A percentile compares a stretch with the other conserved stretches of the same genome.
phyloP scores from a whole-genome alignment of 2,113 vertebrate species.

The Bujurquina vittata region DNA sequence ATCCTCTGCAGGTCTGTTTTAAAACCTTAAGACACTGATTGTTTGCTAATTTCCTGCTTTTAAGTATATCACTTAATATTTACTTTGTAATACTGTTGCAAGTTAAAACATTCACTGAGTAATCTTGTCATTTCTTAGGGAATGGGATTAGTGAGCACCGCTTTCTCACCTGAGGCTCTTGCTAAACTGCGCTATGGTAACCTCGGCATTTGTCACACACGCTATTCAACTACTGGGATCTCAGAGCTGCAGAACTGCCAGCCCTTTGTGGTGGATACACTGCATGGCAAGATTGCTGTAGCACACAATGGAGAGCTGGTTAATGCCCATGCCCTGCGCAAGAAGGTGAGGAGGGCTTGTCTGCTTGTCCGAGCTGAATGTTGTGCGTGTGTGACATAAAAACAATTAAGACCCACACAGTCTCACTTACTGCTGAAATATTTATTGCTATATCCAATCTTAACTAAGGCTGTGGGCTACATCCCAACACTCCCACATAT shows the following conservation, averaged over 20 bases:
- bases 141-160: slow-evolving; percentile 93
- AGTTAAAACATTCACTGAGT: not conserved
- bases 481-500: not conserved
- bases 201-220: slow-evolving; percentile 95
- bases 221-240: slow-evolving; percentile 94
- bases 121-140: slow-evolving; percentile 78
- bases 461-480: not conserved
- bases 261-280: slow-evolving; percentile 97
- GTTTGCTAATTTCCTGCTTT: not conserved
- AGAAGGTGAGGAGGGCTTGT: slow-evolving; percentile 79
- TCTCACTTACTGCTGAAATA: not conserved
- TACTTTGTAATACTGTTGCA: not conserved
- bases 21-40: not conserved
- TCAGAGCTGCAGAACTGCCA: slow-evolving; percentile 98
- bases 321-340: slow-evolving; percentile 87
- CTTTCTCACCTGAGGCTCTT: slow-evolving; percentile 91
- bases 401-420: not conserved
- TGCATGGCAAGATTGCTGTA: slow-evolving; percentile 96
- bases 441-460: not conserved
- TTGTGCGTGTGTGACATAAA: not conserved
- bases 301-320: slow-evolving; percentile 97
- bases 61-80: not conserved
- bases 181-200: slow-evolving; percentile 92
- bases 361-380: not conserved
- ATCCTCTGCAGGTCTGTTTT: not conserved